These are phyloP conservation scores for Philypnodon macrostomus DNA, from an alignment of 2,797 vertebrate species.

Conservation along the genomic window DNA sequence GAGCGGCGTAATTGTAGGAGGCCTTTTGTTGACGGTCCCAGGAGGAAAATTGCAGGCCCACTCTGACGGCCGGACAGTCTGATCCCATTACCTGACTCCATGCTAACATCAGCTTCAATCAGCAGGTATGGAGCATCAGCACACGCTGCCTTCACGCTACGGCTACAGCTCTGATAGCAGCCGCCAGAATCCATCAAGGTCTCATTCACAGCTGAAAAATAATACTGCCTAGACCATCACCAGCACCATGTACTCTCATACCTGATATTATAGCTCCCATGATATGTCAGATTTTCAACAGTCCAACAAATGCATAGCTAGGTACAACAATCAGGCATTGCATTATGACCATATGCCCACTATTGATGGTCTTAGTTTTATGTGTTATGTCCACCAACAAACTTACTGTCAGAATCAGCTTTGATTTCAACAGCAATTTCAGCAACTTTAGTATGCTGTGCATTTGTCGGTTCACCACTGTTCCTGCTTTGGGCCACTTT, in stretches of 20 bases:
- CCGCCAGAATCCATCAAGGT: slow-evolving; percentile 9
- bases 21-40: slow-evolving; percentile 63
- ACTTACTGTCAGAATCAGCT: too few species aligned
- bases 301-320: not conserved
- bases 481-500: too few species aligned
- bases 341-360: not conserved
- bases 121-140: slow-evolving; percentile 54
- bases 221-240: slow-evolving; percentile 17
- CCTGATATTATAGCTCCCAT: not conserved
- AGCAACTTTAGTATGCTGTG: too few species aligned
- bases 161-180: slow-evolving; percentile 30
- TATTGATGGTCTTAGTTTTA: too few species aligned
- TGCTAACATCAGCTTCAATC: slow-evolving; percentile 68
- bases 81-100: slow-evolving; percentile 70
- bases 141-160: slow-evolving; percentile 29
- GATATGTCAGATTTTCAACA: not conserved
- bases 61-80: slow-evolving; percentile 62
- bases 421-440: too few species aligned
- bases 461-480: too few species aligned
- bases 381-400: too few species aligned
- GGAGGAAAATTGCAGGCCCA: slow-evolving; percentile 64
- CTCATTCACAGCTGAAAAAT: slow-evolving; percentile 21
- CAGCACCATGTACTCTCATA: not conserved
- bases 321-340: not conserved
- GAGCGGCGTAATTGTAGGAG: slow-evolving; percentile 64